These are phyloP conservation scores for Thamnophis sirtalis DNA, from an alignment of 2,113 vertebrate species.

Conservation along the genomic window DNA sequence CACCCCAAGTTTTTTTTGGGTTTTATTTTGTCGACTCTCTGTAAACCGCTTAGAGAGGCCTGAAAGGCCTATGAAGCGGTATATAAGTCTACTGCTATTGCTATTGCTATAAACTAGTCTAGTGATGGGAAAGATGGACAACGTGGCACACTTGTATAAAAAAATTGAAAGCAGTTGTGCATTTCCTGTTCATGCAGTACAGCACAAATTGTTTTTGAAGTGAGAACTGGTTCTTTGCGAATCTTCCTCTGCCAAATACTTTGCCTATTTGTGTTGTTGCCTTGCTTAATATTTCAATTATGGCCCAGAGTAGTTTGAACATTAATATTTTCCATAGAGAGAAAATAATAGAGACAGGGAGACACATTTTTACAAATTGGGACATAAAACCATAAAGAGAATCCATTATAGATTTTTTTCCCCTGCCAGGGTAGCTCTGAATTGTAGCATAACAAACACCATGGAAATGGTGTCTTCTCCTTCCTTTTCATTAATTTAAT, in stretches of 20 bases:
- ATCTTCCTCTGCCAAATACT: background rate
- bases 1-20: too few species aligned
- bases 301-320: background rate
- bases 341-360: slow-evolving; percentile 23
- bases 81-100: too few species aligned
- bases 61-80: too few species aligned
- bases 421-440: slow-evolving; percentile 32
- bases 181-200: background rate
- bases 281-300: slow-evolving; percentile 19
- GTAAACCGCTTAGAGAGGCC: too few species aligned
- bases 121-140: background rate
- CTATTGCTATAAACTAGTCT: background rate
- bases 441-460: slow-evolving; percentile 6
- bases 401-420: background rate
- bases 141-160: background rate
- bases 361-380: slow-evolving; percentile 29
- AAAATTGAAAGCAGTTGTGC: background rate
- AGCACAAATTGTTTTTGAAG: background rate
- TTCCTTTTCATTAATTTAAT: slow-evolving; percentile 44
- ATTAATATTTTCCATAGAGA: background rate
- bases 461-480: slow-evolving; percentile 6
- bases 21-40: too few species aligned
- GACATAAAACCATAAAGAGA: slow-evolving; percentile 2
- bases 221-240: slow-evolving; percentile 2
- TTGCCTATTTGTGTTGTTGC: slow-evolving; percentile 2